A percentile compares a stretch with the other conserved stretches of the same genome.
phyloP scores from a whole-genome alignment of 2,113 vertebrate species.

The Psittacara wagleri region DNA sequence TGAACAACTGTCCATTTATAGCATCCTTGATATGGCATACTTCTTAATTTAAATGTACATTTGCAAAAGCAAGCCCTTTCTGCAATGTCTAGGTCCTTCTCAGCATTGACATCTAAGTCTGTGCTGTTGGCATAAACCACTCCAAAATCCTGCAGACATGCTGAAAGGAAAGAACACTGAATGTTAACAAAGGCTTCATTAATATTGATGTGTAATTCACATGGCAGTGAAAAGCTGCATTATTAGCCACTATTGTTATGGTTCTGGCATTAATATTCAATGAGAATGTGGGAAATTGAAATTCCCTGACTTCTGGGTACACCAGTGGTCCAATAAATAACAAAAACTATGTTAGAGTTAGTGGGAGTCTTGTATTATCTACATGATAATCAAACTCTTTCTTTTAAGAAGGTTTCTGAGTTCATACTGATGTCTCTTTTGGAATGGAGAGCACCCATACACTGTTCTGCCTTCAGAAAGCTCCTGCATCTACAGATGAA shows the following conservation, averaged over 20 bases:
- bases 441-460: background rate
- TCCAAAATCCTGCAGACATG: conserved; percentile 49
- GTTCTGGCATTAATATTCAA: conserved; percentile 68
- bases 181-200: conserved; percentile 71
- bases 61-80: conserved; percentile 20
- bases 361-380: background rate
- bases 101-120: conserved; percentile 39
- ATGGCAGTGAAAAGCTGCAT: conserved; percentile 52
- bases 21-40: background rate
- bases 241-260: conserved; percentile 68
- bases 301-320: conserved; percentile 53
- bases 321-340: conserved; percentile 11
- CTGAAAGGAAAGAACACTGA: conserved; percentile 26
- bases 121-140: conserved; percentile 38
- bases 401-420: background rate
- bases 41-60: conserved; percentile 37
- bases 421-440: background rate
- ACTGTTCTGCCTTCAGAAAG: background rate
- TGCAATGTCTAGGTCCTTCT: conserved; percentile 29
- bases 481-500: background rate
- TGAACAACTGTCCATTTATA: conserved; percentile 1
- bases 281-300: conserved; percentile 36
- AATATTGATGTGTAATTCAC: conserved; percentile 72
- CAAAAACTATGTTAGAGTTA: background rate
- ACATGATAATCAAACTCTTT: background rate